Conservation (phyloP, 1,140 invertebrate genomes). For the Lethocerus indicus region DNA sequence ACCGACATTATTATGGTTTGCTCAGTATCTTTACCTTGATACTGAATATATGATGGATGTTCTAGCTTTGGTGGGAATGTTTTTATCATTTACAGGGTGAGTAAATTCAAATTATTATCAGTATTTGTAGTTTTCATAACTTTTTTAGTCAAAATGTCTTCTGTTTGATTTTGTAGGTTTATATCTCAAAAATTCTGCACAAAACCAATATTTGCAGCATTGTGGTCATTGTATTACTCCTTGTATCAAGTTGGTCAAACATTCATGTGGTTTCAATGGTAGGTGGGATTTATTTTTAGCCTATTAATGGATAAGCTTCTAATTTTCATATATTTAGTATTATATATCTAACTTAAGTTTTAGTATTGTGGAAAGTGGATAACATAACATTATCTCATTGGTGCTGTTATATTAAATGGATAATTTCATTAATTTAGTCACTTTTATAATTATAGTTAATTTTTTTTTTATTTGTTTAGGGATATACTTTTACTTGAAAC, state of each 20-base stretch:
- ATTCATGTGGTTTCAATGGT: slow-evolving; percentile 65
- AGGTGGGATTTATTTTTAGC: slow-evolving; percentile 20
- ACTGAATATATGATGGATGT: slow-evolving; percentile 53
- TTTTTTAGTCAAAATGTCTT: slow-evolving; percentile 2
- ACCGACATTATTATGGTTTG: slow-evolving; percentile 51
- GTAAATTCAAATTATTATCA: slow-evolving; percentile 13
- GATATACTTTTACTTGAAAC: slow-evolving; percentile 60
- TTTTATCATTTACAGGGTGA: slow-evolving; percentile 48
- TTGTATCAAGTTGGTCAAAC: slow-evolving; percentile 60
- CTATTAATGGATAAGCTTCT: slow-evolving; percentile 9
- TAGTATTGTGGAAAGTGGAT: too few relatives aligned
- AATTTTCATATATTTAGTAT: slow-evolving; percentile 6
- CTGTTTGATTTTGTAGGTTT: slow-evolving; percentile 32
- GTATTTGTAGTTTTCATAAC: not conserved
- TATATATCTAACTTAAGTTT: not conserved
- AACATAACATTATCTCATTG: too few relatives aligned
- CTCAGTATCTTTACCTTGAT: slow-evolving; percentile 46
- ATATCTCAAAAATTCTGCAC: slow-evolving; percentile 42
- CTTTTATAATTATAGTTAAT: not conserved
- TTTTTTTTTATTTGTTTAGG: slow-evolving; percentile 28
- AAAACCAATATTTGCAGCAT: slow-evolving; percentile 37
- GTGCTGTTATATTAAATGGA: too few relatives aligned
- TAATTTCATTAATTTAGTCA: not conserved
- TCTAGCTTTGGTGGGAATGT: slow-evolving; percentile 41
- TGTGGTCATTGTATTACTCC: slow-evolving; percentile 62